phyloP scores from a whole-genome alignment of 2,888 invertebrate species.

The Sinopyrophorus schimmeli region DNA sequence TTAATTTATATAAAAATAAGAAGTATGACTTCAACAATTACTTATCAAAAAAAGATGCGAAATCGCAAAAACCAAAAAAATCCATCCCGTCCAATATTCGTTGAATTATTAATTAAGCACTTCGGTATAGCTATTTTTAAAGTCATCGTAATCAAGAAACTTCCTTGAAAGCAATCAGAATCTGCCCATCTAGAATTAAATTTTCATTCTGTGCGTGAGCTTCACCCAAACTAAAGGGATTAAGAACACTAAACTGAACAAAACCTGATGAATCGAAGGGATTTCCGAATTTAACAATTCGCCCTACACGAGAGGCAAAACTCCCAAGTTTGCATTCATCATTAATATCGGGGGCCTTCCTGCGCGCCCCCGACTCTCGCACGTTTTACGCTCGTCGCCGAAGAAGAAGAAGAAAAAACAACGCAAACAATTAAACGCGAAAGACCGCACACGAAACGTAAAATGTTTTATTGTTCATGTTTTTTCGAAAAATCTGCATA shows the following conservation, averaged over 20 bases:
- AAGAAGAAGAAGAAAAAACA: no score
- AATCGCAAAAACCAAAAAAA: no score
- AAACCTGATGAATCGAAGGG: conserved; percentile 25
- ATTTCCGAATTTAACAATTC: conserved; percentile 23
- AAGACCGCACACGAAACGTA: no score
- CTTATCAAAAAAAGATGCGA: no score
- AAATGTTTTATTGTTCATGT: no score
- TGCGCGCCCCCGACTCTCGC: no score
- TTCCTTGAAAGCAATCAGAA: conserved; percentile 19
- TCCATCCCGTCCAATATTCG: not conserved
- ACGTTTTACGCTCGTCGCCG: no score
- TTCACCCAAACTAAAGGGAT: conserved; percentile 22
- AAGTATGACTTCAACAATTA: no score
- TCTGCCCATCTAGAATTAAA: conserved; percentile 20
- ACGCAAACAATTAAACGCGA: no score
- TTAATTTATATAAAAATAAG: no score
- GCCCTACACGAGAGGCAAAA: conserved; percentile 9
- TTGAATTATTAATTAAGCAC: conserved; percentile 16
- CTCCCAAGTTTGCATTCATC: conserved; percentile 17
- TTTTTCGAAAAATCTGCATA: no score
- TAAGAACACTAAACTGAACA: conserved; percentile 23
- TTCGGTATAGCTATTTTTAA: conserved; percentile 11
- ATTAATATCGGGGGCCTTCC: no score
- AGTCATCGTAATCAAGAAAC: conserved; percentile 13
- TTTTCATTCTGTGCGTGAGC: conserved; percentile 20